Evolutionary conservation across 35 echinoderm and acorn worm genomes (phyloP).

Genomic region (Stichopus chloronotus): DNA sequence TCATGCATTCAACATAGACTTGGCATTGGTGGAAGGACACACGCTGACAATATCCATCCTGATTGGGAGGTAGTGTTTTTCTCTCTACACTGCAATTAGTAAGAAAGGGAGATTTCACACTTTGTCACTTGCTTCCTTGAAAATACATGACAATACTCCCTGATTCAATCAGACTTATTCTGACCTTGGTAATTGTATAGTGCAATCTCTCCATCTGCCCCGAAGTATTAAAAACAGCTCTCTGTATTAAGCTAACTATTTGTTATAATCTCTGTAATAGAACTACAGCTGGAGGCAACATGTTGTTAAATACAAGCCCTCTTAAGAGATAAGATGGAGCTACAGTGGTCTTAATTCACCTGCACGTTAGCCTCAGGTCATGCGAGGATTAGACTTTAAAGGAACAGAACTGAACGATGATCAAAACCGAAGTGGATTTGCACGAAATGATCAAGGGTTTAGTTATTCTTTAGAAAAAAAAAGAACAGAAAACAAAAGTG

Average conservation of each 20-base stretch:
- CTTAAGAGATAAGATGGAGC: neutral
- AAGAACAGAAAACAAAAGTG: too few relatives aligned
- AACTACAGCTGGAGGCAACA: conserved; percentile 34
- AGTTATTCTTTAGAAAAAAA: too few relatives aligned
- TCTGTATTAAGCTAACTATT: conserved; percentile 40
- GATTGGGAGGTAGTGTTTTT: neutral
- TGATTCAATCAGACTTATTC: conserved; percentile 37
- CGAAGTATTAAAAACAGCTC: conserved; percentile 41
- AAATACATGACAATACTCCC: conserved; percentile 27
- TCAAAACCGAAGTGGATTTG: too few relatives aligned
- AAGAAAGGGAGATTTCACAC: conserved; percentile 40
- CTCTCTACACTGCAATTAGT: conserved; percentile 8
- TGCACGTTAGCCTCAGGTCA: conserved; percentile 33
- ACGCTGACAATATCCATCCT: neutral
- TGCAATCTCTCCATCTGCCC: conserved; percentile 38
- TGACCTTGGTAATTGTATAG: conserved; percentile 50
- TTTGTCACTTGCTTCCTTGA: neutral
- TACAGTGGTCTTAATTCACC: conserved; percentile 30
- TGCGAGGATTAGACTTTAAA: neutral
- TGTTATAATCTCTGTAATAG: conserved; percentile 34
- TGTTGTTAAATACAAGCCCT: neutral
- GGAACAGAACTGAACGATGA: neutral
- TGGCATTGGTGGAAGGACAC: neutral
- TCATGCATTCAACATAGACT: neutral
- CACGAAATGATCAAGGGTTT: too few relatives aligned